Conservation (phyloP, 2,113 vertebrate genomes). For the Hirundichthys speculiger region DNA sequence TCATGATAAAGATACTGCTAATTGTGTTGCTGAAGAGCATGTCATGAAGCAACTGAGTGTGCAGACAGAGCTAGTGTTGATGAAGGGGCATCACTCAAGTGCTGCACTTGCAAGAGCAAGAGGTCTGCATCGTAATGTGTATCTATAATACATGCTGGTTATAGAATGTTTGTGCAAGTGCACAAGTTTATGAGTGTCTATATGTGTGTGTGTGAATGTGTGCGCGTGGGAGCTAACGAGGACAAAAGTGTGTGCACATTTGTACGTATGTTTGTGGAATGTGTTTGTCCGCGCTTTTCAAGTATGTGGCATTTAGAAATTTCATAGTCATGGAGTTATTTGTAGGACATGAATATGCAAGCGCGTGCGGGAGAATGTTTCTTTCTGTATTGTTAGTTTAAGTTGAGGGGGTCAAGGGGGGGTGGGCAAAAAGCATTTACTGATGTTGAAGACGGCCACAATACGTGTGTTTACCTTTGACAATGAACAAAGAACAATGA, state of each 20-base stretch:
- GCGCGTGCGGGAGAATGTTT: conserved; percentile 64
- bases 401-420: conserved; percentile 42
- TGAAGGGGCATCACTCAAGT: conserved; percentile 36
- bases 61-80: conserved; percentile 26
- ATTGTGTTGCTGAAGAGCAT: conserved; percentile 54
- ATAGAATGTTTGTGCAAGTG: conserved; percentile 51
- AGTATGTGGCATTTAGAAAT: conserved; percentile 79
- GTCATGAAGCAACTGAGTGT: conserved; percentile 57
- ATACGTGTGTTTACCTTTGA: conserved; percentile 77
- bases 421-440: conserved; percentile 74
- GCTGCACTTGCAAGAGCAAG: conserved; percentile 37
- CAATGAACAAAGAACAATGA: conserved; percentile 50
- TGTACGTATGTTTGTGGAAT: conserved; percentile 68
- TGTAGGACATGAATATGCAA: conserved; percentile 83
- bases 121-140: conserved; percentile 69
- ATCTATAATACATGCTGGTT: conserved; percentile 69
- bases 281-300: conserved; percentile 74
- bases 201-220: conserved; percentile 9
- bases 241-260: conserved; percentile 34
- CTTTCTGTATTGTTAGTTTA: conserved; percentile 69
- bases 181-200: conserved; percentile 1
- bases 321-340: conserved; percentile 75
- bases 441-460: conserved; percentile 70
- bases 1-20: conserved; percentile 49
- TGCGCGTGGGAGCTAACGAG: background rate